phyloP scores from a whole-genome alignment of 2,888 invertebrate genomes.

The Hirtodrosophila histrioides region DNA sequence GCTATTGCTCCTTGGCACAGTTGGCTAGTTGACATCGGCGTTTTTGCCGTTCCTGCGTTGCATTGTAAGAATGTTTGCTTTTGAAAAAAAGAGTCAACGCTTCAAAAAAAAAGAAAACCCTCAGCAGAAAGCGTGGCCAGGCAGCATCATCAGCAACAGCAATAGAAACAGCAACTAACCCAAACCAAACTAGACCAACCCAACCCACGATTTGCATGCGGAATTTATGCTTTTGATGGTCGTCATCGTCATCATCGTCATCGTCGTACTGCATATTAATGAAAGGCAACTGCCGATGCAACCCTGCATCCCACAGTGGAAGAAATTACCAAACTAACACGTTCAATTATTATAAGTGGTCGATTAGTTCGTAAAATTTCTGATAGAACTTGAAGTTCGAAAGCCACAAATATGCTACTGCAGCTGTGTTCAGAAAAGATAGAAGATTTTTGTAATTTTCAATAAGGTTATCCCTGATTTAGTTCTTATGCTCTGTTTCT shows the following conservation, averaged over 20 bases:
- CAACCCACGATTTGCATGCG: constrained; percentile 67
- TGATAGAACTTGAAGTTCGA: no score
- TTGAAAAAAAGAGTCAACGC: constrained; percentile 14
- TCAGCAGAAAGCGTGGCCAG: constrained; percentile 30
- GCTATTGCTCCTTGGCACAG: constrained; percentile 27
- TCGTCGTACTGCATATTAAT: constrained; percentile 58
- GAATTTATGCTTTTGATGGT: constrained; percentile 77
- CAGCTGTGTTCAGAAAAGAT: no score
- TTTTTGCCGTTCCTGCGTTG: constrained; percentile 16
- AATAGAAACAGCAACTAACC: neutral
- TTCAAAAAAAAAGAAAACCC: constrained; percentile 11
- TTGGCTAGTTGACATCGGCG: constrained; percentile 51
- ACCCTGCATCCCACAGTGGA: constrained; percentile 20
- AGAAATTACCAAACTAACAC: no score
- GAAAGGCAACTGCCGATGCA: constrained; percentile 71
- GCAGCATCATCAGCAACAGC: constrained; percentile 17
- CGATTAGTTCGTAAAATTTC: no score
- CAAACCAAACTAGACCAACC: constrained; percentile 3
- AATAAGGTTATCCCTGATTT: no score
- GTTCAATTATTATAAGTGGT: no score
- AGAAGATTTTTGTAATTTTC: no score
- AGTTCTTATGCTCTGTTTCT: no score
- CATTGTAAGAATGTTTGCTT: constrained; percentile 47
- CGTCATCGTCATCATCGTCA: constrained; percentile 32
- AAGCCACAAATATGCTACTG: no score